Conservation (phyloP, 2,113 vertebrate genomes). For the Phoenicopterus ruber region DNA sequence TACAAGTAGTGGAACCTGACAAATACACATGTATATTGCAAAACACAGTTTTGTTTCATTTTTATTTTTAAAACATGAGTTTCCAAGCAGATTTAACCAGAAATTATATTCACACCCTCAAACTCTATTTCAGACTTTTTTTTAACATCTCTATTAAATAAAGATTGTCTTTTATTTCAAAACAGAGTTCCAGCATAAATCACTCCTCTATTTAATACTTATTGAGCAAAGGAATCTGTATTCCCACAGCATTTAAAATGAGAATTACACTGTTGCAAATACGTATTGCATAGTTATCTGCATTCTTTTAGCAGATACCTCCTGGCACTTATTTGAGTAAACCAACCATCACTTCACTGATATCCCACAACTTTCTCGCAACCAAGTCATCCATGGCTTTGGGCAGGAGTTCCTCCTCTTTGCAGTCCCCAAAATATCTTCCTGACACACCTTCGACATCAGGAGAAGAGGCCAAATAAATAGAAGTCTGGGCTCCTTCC, state of each 20-base stretch:
- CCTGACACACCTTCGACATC: slow-evolving; percentile 87
- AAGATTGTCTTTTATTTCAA: not conserved
- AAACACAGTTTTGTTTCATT: not conserved
- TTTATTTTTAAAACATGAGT: not conserved
- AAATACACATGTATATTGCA: not conserved
- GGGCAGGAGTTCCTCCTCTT: slow-evolving; percentile 85
- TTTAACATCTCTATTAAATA: not conserved
- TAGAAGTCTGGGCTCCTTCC: slow-evolving; percentile 91
- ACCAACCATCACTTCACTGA: slow-evolving; percentile 91
- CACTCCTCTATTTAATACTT: not conserved
- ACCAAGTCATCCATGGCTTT: slow-evolving; percentile 85
- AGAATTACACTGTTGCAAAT: not conserved
- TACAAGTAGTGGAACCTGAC: not conserved
- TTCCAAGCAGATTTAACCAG: not conserved
- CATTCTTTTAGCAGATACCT: not conserved
- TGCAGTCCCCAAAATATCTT: slow-evolving; percentile 90
- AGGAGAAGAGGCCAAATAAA: slow-evolving; percentile 89
- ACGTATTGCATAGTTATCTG: not conserved
- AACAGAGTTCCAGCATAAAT: not conserved
- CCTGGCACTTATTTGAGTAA: slow-evolving; percentile 75
- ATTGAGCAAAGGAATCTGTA: not conserved
- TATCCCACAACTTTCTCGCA: slow-evolving; percentile 89
- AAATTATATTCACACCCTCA: not conserved
- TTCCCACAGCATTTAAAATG: not conserved
- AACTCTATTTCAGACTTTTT: not conserved